Base-by-base conservation (phyloP, 2,888 invertebrate species). In the Strigamia transsilvanica region DNA sequence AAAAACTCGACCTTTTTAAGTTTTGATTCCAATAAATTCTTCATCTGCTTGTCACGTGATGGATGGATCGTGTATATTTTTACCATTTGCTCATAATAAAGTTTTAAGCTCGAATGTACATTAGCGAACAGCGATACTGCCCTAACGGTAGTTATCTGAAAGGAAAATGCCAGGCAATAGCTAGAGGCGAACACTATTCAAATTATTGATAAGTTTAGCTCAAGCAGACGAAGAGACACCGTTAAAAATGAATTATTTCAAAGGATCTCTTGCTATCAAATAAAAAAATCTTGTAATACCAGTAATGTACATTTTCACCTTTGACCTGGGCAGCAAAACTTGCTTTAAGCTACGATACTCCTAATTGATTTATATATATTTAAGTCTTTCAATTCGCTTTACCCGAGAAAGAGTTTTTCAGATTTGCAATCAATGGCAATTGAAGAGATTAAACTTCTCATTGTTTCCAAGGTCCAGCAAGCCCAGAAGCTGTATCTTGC, bases 211-310 rank as follows among this genome's bases (percentile, higher is more conserved):
- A 46, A 46, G 46, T 46, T 46, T 46, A 46, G 46, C 46, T 13
- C 46, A 46, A 46, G 46, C 46, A 46, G 46, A 46, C 46, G 46
- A n/a, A 46, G 46, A 46, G 46, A 46, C 46, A 46, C 46, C 46
- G 46, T 46, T 46, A 46, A 46, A 46, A 46, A 46, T 46, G 46
- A 46, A 46, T 46, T 46, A 46, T 46, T 46, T 46, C 46, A 46
- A 46, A 46, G n/a, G 46, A n/a, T 46, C 46, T 46, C 46, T 46
- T 46, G 2, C n/a, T 46, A 46, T 46, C 46, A 12, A 46, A 46
- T 0, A 46, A 46, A 46, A 46, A 46, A 46, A 46, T 46, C 46
- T 46, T 46, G 46, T 46, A 46, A 46, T 46, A 46, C 46, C 46
- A 46, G 46, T 46, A 46, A 46, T 46, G 46, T 46, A 46, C 46